Evolutionary conservation across 2,888 invertebrate species (phyloP).

Genomic region (Caenorhabditis sp.): DNA sequence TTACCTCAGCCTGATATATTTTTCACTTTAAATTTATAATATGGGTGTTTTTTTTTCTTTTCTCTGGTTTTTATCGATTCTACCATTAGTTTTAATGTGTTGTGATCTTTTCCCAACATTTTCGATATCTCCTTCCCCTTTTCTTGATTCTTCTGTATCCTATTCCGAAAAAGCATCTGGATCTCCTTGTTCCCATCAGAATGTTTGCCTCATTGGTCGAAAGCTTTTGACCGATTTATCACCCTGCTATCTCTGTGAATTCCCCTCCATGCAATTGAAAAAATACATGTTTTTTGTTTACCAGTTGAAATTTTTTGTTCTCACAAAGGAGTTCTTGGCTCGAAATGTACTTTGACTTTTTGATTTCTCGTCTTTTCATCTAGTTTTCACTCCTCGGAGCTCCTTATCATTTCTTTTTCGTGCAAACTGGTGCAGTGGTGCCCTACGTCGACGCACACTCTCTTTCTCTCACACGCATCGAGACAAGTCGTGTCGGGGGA

Average conservation of each 20-base stretch:
- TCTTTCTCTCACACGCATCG: background rate
- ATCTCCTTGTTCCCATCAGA: background rate
- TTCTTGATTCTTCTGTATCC: background rate
- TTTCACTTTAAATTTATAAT: conserved; percentile 21
- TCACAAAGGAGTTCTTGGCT: background rate
- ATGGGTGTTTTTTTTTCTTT: conserved; percentile 5
- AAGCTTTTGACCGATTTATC: too few relatives aligned
- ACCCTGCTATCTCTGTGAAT: too few relatives aligned
- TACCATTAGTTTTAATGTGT: background rate
- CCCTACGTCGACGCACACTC: background rate
- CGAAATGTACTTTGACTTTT: background rate
- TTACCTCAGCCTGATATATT: background rate
- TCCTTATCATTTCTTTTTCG: conserved; percentile 8
- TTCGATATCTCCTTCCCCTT: background rate
- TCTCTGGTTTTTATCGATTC: background rate
- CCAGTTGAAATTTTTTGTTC: background rate
- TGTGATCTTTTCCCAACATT: background rate
- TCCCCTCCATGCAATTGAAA: background rate
- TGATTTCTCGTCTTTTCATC: background rate
- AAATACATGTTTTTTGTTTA: background rate
- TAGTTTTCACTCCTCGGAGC: background rate
- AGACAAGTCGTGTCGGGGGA: too few relatives aligned
- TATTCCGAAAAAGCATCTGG: background rate
- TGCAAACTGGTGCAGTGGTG: conserved; percentile 3
- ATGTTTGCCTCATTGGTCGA: background rate